These are phyloP conservation scores for Melanerpes formicivorus DNA, from an alignment of 2,113 vertebrate species.

Conservation along the genomic window DNA sequence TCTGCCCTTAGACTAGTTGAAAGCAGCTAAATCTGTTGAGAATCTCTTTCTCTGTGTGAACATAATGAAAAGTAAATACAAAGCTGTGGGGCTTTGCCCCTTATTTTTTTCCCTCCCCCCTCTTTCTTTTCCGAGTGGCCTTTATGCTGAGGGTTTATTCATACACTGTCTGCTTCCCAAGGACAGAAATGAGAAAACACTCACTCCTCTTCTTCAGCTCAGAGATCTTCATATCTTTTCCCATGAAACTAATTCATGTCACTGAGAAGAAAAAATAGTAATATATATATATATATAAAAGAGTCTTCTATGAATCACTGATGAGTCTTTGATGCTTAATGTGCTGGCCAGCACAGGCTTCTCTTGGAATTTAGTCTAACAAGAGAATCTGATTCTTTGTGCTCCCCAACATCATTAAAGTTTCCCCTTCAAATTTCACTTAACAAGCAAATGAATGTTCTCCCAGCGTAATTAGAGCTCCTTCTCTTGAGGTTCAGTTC, in stretches of 20 bases:
- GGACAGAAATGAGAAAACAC: neutral
- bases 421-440: conserved; percentile 65
- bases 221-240: conserved; percentile 16
- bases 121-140: neutral
- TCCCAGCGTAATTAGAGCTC: conserved; percentile 39
- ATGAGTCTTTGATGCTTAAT: conserved; percentile 29
- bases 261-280: neutral
- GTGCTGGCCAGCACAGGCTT: conserved; percentile 13
- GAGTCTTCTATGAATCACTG: neutral
- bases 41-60: neutral
- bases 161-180: neutral
- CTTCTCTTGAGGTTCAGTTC: neutral
- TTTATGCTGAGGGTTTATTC: conserved; percentile 10
- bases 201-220: neutral
- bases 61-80: neutral
- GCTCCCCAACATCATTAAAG: conserved; percentile 44
- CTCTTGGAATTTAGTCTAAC: conserved; percentile 35
- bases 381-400: conserved; percentile 56
- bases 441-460: conserved; percentile 65
- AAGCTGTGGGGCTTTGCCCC: neutral
- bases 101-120: too few species aligned
- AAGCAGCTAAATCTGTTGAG: conserved; percentile 5
- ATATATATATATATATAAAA: too few species aligned
- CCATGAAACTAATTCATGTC: conserved; percentile 38
- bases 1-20: neutral